These are phyloP conservation scores for Callithrix jacchus DNA, from an alignment of 2,113 vertebrate genomes.

Conservation along the genomic window DNA sequence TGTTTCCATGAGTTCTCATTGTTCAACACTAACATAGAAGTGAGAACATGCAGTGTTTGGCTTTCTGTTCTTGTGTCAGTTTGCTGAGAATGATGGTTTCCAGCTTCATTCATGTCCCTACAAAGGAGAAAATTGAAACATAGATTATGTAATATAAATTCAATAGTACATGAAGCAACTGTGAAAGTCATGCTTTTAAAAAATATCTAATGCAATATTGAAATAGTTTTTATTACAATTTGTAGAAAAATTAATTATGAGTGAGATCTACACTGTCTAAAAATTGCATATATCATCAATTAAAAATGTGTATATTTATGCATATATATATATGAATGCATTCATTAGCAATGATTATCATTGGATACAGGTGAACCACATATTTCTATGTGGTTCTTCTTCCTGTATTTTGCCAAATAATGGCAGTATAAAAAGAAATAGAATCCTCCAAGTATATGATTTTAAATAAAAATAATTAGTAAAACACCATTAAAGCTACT, in stretches of 20 bases:
- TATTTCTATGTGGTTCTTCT: background rate
- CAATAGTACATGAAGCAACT: background rate
- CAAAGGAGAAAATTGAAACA: background rate
- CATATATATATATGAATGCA: background rate
- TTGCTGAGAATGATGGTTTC: too few species aligned
- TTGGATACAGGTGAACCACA: background rate
- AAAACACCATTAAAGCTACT: background rate
- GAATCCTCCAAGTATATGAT: background rate
- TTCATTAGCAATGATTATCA: background rate
- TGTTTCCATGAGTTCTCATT: too few species aligned
- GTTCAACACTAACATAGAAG: too few species aligned
- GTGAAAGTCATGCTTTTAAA: background rate
- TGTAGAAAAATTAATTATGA: background rate
- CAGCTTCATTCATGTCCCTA: too few species aligned
- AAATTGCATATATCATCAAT: background rate
- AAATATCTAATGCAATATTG: background rate
- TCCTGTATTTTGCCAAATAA: background rate
- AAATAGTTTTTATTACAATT: background rate
- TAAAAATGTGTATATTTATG: background rate
- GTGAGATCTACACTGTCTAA: background rate
- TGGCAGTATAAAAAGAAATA: background rate
- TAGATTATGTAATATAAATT: background rate
- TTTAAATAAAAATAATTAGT: background rate
- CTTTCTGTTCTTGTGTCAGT: too few species aligned
- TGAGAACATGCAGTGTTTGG: too few species aligned